Conservation (phyloP, 2,888 invertebrate genomes). For the Mesoligia furuncula region DNA sequence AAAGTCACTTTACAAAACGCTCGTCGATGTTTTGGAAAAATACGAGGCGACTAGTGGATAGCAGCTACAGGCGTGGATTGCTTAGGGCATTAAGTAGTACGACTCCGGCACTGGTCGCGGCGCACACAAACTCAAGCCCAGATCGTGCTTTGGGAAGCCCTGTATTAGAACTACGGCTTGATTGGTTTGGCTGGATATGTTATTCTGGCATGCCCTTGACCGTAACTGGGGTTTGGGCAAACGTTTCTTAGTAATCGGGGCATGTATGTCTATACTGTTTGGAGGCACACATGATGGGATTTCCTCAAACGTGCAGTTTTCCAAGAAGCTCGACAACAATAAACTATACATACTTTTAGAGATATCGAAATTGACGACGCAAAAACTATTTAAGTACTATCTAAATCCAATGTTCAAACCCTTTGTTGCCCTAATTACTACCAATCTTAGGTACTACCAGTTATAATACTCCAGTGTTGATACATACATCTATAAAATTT, state of each 20-base stretch:
- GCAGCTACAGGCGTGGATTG: no score
- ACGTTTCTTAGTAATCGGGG: neutral
- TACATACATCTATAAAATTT: no score
- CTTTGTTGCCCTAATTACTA: no score
- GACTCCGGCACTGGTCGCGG: no score
- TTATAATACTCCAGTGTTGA: no score
- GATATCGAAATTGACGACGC: neutral
- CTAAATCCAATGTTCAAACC: slow-evolving; percentile 17
- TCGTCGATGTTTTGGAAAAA: no score
- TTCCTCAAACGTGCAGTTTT: neutral
- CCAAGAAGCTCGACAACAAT: neutral
- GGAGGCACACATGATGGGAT: neutral
- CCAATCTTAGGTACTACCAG: no score
- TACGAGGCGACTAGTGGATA: no score
- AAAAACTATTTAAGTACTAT: slow-evolving; percentile 5
- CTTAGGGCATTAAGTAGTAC: no score
- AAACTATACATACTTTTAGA: neutral
- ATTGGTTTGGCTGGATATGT: neutral
- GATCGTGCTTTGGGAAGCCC: no score
- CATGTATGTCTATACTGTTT: neutral
- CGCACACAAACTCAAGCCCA: no score
- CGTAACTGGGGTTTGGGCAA: neutral
- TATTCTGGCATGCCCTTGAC: neutral
- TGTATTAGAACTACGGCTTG: neutral
- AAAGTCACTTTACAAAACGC: no score